Evolutionary conservation across 1,140 invertebrate genomes (phyloP).

Genomic region (Leucophenga varia): DNA sequence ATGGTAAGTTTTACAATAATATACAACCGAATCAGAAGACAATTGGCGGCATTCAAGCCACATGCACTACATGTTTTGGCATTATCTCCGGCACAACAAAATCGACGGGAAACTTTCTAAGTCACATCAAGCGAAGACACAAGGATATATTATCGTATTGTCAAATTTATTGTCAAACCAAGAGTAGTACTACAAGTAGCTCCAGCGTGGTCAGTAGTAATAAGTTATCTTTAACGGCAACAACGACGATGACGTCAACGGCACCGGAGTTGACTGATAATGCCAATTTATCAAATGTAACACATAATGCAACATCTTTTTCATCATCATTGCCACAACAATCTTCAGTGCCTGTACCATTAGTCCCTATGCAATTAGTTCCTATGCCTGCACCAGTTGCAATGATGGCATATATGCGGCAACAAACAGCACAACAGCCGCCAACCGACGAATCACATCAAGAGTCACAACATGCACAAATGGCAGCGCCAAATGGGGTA

Average conservation of each 20-base stretch:
- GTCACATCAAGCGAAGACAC: slow-evolving; percentile 48
- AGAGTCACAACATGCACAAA: too few relatives aligned
- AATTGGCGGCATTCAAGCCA: slow-evolving; percentile 45
- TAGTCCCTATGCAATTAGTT: too few relatives aligned
- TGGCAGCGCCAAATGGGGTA: too few relatives aligned
- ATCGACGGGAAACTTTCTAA: slow-evolving; percentile 48
- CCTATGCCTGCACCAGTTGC: slow-evolving; percentile 3
- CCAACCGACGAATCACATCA: too few relatives aligned
- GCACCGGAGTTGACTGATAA: not conserved
- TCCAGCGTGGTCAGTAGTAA: not conserved
- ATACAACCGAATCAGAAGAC: slow-evolving; percentile 51
- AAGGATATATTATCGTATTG: slow-evolving; percentile 41
- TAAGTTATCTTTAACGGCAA: slow-evolving; percentile 6
- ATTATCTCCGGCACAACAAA: slow-evolving; percentile 48
- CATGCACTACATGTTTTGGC: slow-evolving; percentile 47
- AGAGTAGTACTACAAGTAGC: slow-evolving; percentile 18
- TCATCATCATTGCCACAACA: too few relatives aligned
- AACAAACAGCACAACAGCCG: slow-evolving; percentile 16
- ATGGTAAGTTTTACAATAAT: slow-evolving; percentile 51
- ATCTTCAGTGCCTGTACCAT: too few relatives aligned
- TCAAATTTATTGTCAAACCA: slow-evolving; percentile 47
- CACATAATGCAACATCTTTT: too few relatives aligned
- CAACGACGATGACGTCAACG: slow-evolving; percentile 16
- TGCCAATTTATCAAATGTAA: too few relatives aligned
- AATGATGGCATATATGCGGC: slow-evolving; percentile 24